Percentiles rank a stretch among this genome's conserved stretches.
These are phyloP conservation scores for Rhizomys pruinosus DNA, from an alignment of 2,113 vertebrate species.

Conservation along the genomic window DNA sequence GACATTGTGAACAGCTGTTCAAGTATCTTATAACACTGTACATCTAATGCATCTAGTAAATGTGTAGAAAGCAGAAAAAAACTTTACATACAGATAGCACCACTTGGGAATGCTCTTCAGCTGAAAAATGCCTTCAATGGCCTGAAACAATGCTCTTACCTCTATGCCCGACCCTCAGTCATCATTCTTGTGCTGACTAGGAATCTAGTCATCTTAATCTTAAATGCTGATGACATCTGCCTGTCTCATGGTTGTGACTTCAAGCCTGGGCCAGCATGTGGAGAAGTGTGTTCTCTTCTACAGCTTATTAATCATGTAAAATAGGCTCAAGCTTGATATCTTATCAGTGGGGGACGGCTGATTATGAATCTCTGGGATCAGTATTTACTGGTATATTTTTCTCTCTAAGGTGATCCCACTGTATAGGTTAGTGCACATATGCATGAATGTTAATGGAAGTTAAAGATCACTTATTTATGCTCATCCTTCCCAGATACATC, in stretches of 20 bases:
- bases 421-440: not conserved
- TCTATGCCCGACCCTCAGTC: not conserved
- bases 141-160: not conserved
- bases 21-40: rapidly evolving
- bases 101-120: not conserved
- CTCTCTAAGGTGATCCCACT: not conserved
- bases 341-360: not conserved
- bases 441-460: slow-evolving; percentile 16
- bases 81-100: not conserved
- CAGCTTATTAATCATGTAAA: slow-evolving; percentile 43
- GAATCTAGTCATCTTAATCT: not conserved
- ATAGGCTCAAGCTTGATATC: not conserved
- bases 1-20: not conserved
- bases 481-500: not conserved
- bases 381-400: slow-evolving; percentile 46
- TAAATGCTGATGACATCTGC: not conserved
- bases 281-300: not conserved
- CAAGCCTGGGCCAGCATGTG: not conserved
- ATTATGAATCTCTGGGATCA: slow-evolving; percentile 24
- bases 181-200: not conserved
- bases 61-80: no score
- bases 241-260: not conserved
- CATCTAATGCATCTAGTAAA: not conserved
- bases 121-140: not conserved
- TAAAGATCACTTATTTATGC: not conserved